Evolutionary conservation across 2,888 invertebrate genomes (phyloP).

Genomic region (Ommatoiulus sabulosus): DNA sequence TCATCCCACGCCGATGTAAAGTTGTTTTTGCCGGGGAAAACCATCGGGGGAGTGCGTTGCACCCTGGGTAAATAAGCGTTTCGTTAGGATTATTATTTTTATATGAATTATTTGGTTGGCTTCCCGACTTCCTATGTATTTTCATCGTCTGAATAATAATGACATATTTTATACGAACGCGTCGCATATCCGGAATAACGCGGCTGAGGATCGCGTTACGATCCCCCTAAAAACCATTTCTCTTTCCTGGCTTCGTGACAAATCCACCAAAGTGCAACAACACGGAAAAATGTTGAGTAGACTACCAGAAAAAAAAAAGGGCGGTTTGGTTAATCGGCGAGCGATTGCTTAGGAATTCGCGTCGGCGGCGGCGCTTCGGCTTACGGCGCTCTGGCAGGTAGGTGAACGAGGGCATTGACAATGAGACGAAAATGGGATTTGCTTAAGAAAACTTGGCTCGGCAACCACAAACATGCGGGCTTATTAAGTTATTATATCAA

Average conservation of each 20-base stretch:
- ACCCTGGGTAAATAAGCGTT: background rate
- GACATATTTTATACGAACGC: background rate
- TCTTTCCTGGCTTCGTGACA: background rate
- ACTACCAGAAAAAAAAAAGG: constrained; percentile 4
- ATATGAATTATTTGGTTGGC: constrained; percentile 5
- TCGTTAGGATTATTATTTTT: constrained; percentile 15
- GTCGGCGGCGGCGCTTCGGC: constrained; percentile 17
- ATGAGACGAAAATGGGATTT: background rate
- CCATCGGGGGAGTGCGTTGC: no score
- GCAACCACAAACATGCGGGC: background rate
- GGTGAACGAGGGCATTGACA: constrained; percentile 25
- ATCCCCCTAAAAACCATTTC: background rate
- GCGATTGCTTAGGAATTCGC: background rate
- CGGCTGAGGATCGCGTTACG: background rate
- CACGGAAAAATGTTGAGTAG: background rate
- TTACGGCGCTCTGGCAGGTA: constrained; percentile 3
- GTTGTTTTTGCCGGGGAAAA: no score
- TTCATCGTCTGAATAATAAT: background rate
- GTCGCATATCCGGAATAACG: background rate
- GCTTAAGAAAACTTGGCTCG: background rate
- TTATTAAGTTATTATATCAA: background rate
- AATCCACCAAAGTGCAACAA: constrained; percentile 4
- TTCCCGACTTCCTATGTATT: background rate
- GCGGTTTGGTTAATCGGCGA: background rate
- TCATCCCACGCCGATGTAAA: no score